phyloP scores from a whole-genome alignment of 2,113 vertebrate species.

The Rhipidura dahli region DNA sequence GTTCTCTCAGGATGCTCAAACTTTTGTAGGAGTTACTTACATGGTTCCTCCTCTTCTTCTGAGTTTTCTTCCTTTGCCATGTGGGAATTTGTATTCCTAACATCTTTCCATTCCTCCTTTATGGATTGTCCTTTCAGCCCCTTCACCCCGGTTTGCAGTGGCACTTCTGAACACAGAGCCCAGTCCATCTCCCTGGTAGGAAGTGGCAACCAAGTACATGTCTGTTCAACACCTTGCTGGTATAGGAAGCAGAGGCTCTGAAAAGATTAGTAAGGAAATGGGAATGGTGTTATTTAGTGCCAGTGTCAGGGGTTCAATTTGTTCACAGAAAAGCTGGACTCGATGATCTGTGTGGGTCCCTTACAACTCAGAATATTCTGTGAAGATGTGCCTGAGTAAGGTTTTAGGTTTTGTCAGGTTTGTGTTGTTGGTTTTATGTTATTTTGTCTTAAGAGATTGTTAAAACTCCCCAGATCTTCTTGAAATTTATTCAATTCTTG shows the following conservation, averaged over 20 bases:
- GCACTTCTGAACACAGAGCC: rapidly evolving
- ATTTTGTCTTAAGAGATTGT: not conserved
- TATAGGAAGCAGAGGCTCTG: not conserved
- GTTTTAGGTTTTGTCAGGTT: not conserved
- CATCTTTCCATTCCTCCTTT: not conserved
- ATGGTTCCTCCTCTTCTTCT: not conserved
- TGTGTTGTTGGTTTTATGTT: not conserved
- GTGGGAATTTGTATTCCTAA: not conserved
- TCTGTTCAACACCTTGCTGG: not conserved
- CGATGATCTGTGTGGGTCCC: rapidly evolving
- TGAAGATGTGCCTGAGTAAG: not conserved
- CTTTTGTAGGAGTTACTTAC: not conserved
- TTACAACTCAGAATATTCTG: not conserved
- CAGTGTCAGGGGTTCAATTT: not conserved
- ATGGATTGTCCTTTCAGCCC: not conserved
- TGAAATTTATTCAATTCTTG: not conserved
- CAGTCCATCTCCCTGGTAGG: not conserved
- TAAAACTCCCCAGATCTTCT: not conserved
- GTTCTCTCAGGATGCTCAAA: not conserved
- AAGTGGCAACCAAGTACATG: rapidly evolving
- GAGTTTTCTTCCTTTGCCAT: not conserved
- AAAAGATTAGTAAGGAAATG: not conserved
- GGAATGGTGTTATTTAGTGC: not conserved
- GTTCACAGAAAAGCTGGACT: too few relatives aligned
- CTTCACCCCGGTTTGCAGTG: not conserved